These are phyloP conservation scores for Agriopis leucophaearia DNA, from an alignment of 2,888 invertebrate genomes.

Conservation along the genomic window DNA sequence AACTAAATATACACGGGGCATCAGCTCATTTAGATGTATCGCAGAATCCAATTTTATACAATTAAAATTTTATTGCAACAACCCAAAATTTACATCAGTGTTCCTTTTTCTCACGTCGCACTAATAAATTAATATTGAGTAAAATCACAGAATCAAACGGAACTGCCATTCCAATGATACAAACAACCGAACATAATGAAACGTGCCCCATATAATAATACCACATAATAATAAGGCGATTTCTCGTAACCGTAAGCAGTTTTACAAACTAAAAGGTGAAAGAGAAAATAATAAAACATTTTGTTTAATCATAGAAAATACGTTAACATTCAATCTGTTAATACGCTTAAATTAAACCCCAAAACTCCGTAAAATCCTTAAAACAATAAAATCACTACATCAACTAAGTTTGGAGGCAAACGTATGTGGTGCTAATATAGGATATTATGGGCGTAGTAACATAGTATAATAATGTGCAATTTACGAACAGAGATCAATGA, in stretches of 20 bases:
- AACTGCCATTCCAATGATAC: constrained; percentile 46
- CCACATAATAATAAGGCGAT: constrained; percentile 66
- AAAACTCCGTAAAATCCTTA: constrained; percentile 71
- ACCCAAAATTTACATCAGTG: constrained; percentile 79
- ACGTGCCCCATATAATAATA: constrained; percentile 67
- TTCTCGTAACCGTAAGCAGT: constrained; percentile 59
- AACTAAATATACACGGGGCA: constrained; percentile 73
- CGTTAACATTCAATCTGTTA: constrained; percentile 77
- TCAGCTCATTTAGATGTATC: constrained; percentile 59
- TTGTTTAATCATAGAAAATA: constrained; percentile 55
- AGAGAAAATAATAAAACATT: constrained; percentile 51
- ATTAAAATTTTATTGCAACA: constrained; percentile 81
- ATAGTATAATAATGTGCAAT: constrained; percentile 55
- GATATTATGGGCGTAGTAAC: constrained; percentile 48
- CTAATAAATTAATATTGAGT: constrained; percentile 57
- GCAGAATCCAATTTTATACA: constrained; percentile 71
- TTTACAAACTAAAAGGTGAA: constrained; percentile 48
- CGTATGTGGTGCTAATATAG: constrained; percentile 50
- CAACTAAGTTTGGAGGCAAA: constrained; percentile 48
- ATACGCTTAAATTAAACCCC: constrained; percentile 70
- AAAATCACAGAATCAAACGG: constrained; percentile 66
- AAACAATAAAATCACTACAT: constrained; percentile 58
- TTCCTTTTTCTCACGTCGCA: constrained; percentile 53
- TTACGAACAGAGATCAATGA: constrained; percentile 66
- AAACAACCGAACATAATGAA: constrained; percentile 43